These are phyloP conservation scores for Drosophila ambigua DNA, from an alignment of 1,140 invertebrate species.

Conservation along the genomic window DNA sequence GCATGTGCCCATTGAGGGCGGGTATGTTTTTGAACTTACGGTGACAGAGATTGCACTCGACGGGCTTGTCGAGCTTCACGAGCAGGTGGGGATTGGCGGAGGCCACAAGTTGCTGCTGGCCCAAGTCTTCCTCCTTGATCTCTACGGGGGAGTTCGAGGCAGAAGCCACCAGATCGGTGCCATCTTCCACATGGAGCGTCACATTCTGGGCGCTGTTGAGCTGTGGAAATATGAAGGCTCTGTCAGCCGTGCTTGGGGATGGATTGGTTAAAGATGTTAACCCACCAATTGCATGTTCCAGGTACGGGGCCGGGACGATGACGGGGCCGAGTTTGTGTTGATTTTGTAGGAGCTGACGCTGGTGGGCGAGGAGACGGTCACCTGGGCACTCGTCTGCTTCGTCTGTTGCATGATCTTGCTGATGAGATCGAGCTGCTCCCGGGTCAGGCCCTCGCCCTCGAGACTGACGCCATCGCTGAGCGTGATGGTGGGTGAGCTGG, in stretches of 20 bases:
- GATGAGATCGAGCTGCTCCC: constrained; percentile 90
- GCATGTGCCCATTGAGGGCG: constrained; percentile 98
- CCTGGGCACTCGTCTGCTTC: constrained; percentile 84
- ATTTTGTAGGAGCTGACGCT: constrained; percentile 84
- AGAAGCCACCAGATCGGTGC: constrained; percentile 64
- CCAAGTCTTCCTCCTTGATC: constrained; percentile 75
- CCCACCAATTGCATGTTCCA: constrained; percentile 84
- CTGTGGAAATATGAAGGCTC: constrained; percentile 18
- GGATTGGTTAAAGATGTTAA: neutral
- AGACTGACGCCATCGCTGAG: constrained; percentile 85
- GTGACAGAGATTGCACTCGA: constrained; percentile 97
- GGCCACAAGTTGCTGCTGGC: constrained; percentile 76
- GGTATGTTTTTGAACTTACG: constrained; percentile 98
- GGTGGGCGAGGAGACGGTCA: constrained; percentile 81
- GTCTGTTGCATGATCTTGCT: constrained; percentile 92
- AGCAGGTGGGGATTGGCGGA: constrained; percentile 80
- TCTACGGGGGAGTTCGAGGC: constrained; percentile 60
- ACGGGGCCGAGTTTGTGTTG: constrained; percentile 59
- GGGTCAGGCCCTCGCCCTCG: constrained; percentile 88
- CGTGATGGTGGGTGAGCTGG: constrained; percentile 74
- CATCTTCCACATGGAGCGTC: constrained; percentile 74
- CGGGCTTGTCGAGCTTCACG: constrained; percentile 89
- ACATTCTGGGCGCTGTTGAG: constrained; percentile 77
- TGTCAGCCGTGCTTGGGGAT: constrained; percentile 15
- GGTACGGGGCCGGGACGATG: constrained; percentile 76